Evolutionary conservation across 2,888 invertebrate species (phyloP).

Genomic region (Macaria liturata): DNA sequence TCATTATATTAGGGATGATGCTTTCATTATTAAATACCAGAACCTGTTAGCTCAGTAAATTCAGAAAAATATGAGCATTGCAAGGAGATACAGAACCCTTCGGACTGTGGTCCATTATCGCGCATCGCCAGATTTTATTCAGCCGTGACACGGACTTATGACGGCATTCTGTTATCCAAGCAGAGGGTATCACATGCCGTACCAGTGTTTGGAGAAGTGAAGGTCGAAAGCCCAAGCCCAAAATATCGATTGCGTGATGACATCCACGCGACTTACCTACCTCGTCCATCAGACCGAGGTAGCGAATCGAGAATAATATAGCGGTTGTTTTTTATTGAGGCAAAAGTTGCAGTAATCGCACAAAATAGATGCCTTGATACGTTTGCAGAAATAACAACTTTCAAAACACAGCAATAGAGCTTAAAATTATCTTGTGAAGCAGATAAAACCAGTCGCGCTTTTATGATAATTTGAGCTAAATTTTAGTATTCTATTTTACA

Average conservation of each 20-base stretch:
- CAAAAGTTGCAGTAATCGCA: no score
- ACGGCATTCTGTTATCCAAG: slow-evolving; percentile 32
- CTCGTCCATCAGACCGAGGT: slow-evolving; percentile 20
- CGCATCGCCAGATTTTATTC: slow-evolving; percentile 37
- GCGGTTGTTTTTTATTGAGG: background rate
- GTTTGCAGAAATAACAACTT: background rate
- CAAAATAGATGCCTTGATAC: background rate
- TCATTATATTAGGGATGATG: no score
- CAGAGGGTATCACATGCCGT: slow-evolving; percentile 37
- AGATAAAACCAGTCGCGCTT: no score
- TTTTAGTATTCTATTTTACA: no score
- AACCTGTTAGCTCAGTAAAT: no score
- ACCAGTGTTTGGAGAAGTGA: slow-evolving; percentile 30
- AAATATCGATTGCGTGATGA: slow-evolving; percentile 44
- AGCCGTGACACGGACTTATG: slow-evolving; percentile 42
- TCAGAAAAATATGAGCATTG: no score
- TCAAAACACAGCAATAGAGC: no score
- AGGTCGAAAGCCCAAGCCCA: slow-evolving; percentile 38
- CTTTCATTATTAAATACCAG: no score
- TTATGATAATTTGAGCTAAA: no score
- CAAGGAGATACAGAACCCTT: no score
- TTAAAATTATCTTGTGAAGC: no score
- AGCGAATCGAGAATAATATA: slow-evolving; percentile 8
- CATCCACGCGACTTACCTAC: slow-evolving; percentile 13
- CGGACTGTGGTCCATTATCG: no score